phyloP scores from a whole-genome alignment of 2,888 invertebrate species.

The Lacanobia oleracea region DNA sequence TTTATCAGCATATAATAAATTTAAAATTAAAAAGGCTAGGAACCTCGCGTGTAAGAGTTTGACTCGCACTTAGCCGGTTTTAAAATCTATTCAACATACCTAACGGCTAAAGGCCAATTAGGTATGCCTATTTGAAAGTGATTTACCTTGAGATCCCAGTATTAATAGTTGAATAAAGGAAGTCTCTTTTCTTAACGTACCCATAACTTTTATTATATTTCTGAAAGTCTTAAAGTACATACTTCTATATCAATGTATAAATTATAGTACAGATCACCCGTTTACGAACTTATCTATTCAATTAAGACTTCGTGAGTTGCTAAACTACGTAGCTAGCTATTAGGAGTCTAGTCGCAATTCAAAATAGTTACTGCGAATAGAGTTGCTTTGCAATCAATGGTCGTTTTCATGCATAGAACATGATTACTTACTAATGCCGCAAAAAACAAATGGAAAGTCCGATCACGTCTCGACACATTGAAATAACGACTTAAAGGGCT shows the following conservation, averaged over 20 bases:
- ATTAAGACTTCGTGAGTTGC: conserved; percentile 5
- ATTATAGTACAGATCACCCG: not conserved
- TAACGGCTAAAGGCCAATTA: not conserved
- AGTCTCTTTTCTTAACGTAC: not conserved
- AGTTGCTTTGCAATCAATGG: conserved; percentile 24
- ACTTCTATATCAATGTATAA: not conserved
- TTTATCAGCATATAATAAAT: too few species aligned
- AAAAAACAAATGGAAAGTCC: conserved; percentile 28
- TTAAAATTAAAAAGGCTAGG: too few species aligned
- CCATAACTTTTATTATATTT: not conserved
- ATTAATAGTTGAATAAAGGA: not conserved
- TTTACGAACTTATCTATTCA: not conserved
- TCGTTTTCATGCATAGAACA: conserved; percentile 27
- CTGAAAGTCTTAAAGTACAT: not conserved
- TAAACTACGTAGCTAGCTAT: conserved; percentile 13
- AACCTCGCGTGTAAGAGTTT: not conserved
- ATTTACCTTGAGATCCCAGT: not conserved
- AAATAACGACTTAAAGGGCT: conserved; percentile 4
- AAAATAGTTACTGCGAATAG: conserved; percentile 22
- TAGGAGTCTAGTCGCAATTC: conserved; percentile 12
- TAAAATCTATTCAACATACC: not conserved
- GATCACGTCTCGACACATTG: conserved; percentile 10
- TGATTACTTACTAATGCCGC: conserved; percentile 18
- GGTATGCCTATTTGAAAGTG: not conserved
- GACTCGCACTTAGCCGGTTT: not conserved